These are phyloP conservation scores for Connochaetes taurinus DNA, from an alignment of 2,113 vertebrate species.

Conservation along the genomic window DNA sequence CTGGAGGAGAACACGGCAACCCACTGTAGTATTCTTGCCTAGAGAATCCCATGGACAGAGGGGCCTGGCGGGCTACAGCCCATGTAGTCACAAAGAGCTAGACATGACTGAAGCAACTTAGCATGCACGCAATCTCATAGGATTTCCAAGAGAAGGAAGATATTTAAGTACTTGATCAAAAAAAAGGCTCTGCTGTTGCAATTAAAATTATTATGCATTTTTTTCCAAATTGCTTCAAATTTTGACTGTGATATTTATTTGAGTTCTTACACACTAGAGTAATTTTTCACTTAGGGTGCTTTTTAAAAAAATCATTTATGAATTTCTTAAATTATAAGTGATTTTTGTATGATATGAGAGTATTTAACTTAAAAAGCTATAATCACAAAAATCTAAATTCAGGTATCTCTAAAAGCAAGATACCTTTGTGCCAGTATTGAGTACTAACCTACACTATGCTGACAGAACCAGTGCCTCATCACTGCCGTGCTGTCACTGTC, in stretches of 20 bases:
- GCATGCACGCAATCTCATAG: not conserved
- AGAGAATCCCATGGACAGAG: not conserved
- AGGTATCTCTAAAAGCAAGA: not conserved
- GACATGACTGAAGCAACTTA: rapidly evolving
- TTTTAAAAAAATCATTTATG: not conserved
- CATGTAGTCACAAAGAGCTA: not conserved
- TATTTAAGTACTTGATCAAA: not conserved
- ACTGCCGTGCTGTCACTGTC: rapidly evolving
- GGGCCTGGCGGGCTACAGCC: not conserved
- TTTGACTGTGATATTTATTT: not conserved
- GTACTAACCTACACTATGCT: not conserved
- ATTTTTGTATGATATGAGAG: not conserved
- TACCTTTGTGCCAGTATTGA: not conserved
- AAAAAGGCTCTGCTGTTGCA: not conserved
- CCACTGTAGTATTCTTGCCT: not conserved
- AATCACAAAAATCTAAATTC: not conserved
- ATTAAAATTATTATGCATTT: not conserved
- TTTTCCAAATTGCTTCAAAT: not conserved
- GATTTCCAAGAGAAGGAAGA: not conserved
- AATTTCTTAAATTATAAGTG: not conserved
- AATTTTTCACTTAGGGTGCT: not conserved
- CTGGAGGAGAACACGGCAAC: not conserved
- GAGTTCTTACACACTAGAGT: not conserved
- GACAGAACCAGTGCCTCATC: too few relatives aligned
- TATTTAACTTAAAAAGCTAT: not conserved